These are phyloP conservation scores for Trachelus stipa DNA, from an alignment of 2,888 invertebrate genomes.

Conservation along the genomic window DNA sequence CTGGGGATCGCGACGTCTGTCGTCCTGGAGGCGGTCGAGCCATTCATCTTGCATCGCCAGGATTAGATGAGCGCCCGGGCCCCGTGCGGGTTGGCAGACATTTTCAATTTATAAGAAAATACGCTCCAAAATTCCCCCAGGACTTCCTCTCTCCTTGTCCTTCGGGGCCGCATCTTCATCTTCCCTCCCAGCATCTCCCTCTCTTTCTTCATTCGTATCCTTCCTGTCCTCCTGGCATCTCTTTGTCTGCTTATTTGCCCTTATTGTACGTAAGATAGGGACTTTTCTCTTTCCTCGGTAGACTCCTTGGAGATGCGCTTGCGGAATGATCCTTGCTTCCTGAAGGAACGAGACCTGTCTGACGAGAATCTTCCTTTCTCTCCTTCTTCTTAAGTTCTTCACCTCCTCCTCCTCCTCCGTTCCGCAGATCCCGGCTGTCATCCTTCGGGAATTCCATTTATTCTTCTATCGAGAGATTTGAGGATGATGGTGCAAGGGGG, in stretches of 20 bases:
- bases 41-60: slow-evolving; percentile 50
- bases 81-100: slow-evolving; percentile 28
- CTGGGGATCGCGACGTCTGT: slow-evolving; percentile 15
- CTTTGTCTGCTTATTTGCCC: slow-evolving; percentile 32
- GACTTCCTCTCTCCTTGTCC: slow-evolving; percentile 25
- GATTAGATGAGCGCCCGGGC: slow-evolving; percentile 43
- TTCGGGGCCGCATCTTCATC: not conserved
- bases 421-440: not conserved
- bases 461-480: not conserved
- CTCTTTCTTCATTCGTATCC: not conserved
- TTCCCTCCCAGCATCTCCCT: not conserved
- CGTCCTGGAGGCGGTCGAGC: slow-evolving; percentile 22
- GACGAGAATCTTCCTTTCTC: not conserved
- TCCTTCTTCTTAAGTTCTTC: not conserved
- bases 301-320: not conserved
- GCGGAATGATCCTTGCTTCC: not conserved
- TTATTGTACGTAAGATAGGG: slow-evolving; percentile 35
- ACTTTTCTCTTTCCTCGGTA: slow-evolving; percentile 1
- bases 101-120: slow-evolving; percentile 61
- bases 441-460: not conserved
- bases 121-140: slow-evolving; percentile 44
- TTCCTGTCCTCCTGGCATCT: slow-evolving; percentile 14
- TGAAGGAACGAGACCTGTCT: not conserved
- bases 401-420: not conserved
- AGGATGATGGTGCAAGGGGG: not conserved